Evolutionary conservation across 2,888 invertebrate species (phyloP).

Genomic region (Trachelus troglodyta): DNA sequence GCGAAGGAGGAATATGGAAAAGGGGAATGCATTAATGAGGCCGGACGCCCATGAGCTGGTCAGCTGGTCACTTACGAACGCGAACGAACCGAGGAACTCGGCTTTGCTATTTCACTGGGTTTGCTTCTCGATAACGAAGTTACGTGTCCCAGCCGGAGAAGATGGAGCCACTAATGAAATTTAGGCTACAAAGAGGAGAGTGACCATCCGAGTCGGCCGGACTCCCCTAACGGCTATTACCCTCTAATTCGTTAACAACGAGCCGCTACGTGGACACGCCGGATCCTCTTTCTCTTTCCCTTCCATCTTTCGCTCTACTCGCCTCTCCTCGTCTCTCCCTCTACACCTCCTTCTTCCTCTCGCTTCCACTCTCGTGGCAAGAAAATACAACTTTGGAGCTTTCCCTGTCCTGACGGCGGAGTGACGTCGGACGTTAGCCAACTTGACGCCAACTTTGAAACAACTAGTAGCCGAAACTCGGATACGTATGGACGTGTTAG

Average conservation of each 20-base stretch:
- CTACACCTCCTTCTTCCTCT: neutral
- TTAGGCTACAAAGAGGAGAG: constrained; percentile 59
- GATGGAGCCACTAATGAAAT: constrained; percentile 57
- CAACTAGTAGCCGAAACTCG: neutral
- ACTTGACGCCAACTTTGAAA: neutral
- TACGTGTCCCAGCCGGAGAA: constrained; percentile 42
- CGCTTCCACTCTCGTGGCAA: neutral
- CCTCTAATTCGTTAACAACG: constrained; percentile 5
- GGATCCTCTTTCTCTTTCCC: neutral
- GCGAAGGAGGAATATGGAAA: neutral
- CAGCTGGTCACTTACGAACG: constrained; percentile 14
- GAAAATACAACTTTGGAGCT: neutral
- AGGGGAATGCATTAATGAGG: neutral
- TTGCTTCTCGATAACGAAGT: constrained; percentile 59
- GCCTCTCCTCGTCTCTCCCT: neutral
- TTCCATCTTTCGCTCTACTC: neutral
- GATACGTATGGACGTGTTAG: neutral
- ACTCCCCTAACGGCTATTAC: constrained; percentile 6
- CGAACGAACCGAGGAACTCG: constrained; percentile 42
- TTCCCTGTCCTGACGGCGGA: neutral
- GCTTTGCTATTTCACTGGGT: constrained; percentile 55
- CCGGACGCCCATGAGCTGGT: neutral
- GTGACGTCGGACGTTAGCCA: neutral
- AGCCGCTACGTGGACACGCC: neutral
- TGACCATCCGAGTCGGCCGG: constrained; percentile 9